Evolutionary conservation across 2,797 vertebrate species (phyloP).

Genomic region (Tiaroga cobitis): DNA sequence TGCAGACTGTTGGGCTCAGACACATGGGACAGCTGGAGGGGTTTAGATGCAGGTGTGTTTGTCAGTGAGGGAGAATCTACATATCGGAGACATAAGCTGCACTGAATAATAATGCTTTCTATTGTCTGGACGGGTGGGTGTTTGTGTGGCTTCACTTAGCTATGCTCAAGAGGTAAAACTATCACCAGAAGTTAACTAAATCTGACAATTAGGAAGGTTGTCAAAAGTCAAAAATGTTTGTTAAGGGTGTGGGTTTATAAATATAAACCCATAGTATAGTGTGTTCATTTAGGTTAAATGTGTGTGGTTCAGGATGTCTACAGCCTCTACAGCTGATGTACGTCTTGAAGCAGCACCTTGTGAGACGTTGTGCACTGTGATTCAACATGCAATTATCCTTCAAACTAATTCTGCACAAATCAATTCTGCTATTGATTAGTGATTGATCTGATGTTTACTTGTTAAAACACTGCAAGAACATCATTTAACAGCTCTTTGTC

Average conservation of each 20-base stretch:
- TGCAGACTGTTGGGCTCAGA: background rate
- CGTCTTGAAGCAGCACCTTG: constrained; percentile 19
- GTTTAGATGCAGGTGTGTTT: constrained; percentile 2
- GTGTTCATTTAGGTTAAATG: background rate
- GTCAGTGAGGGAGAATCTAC: background rate
- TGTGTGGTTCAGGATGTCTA: constrained; percentile 1
- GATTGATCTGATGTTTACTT: constrained; percentile 54
- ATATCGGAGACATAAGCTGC: background rate
- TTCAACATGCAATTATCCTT: constrained; percentile 40
- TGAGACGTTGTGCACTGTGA: constrained; percentile 4
- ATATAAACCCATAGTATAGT: background rate
- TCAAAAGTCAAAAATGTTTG: background rate
- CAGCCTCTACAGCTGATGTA: background rate
- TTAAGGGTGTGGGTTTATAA: background rate
- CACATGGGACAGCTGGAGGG: constrained; percentile 1
- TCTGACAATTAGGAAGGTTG: background rate
- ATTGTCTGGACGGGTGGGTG: background rate
- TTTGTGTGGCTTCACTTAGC: background rate
- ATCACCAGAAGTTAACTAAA: constrained; percentile 4
- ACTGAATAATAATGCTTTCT: constrained; percentile 36
- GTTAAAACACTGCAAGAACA: constrained; percentile 64
- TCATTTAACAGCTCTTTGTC: constrained; percentile 57
- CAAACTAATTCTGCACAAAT: constrained; percentile 47
- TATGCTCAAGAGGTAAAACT: background rate
- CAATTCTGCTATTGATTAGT: constrained; percentile 45